Conservation (phyloP, 2,888 invertebrate genomes). For the Drosophila tanythrix region DNA sequence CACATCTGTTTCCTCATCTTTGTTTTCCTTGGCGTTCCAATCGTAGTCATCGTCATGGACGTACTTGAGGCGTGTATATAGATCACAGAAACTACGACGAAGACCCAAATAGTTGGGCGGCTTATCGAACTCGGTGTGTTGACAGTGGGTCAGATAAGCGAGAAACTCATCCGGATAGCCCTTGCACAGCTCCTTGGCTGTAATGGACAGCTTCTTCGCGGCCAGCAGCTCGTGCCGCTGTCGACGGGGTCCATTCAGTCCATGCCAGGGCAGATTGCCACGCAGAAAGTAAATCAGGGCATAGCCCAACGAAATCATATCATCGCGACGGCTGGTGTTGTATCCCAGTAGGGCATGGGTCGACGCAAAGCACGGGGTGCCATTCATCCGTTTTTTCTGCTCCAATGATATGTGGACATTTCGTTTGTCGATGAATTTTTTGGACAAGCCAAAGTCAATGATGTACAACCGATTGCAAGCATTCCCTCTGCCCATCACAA, state of each 20-base stretch:
- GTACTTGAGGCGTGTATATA: conserved; percentile 14
- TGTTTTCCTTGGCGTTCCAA: conserved; percentile 18
- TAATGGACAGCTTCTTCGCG: conserved; percentile 46
- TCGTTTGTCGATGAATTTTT: not conserved
- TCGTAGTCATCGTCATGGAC: conserved; percentile 38
- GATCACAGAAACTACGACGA: conserved; percentile 20
- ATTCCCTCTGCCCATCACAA: conserved; percentile 21
- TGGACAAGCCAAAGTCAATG: conserved; percentile 57
- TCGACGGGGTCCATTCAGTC: not conserved
- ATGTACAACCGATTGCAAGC: conserved; percentile 11
- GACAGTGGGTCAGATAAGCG: conserved; percentile 40
- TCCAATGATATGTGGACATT: conserved; percentile 9
- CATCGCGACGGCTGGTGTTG: conserved; percentile 58
- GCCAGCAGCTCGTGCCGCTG: conserved; percentile 45
- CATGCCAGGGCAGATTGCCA: conserved; percentile 59
- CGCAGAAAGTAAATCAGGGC: conserved; percentile 50
- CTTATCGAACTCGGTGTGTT: conserved; percentile 20
- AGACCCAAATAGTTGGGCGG: conserved; percentile 39
- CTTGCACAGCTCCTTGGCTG: conserved; percentile 35
- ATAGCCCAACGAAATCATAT: conserved; percentile 57
- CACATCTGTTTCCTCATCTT: not conserved
- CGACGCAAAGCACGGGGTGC: conserved; percentile 55
- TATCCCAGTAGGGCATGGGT: conserved; percentile 22
- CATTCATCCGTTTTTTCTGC: conserved; percentile 11
- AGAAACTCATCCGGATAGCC: conserved; percentile 47